phyloP scores from a whole-genome alignment of 2,113 vertebrate species.

The Alectura lathami region DNA sequence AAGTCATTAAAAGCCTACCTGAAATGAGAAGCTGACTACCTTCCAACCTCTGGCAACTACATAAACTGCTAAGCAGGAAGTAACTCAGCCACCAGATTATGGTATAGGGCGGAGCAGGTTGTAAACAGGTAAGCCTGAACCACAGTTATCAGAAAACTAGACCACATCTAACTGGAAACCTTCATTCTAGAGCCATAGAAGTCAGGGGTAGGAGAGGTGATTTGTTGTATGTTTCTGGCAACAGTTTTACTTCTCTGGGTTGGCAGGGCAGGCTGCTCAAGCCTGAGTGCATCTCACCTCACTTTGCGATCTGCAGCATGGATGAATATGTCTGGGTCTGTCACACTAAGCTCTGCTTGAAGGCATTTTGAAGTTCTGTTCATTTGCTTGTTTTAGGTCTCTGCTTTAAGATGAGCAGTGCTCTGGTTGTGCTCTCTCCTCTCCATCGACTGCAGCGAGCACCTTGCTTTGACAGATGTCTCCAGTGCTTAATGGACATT shows the following conservation, averaged over 20 bases:
- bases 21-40: not conserved
- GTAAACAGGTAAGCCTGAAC: not conserved
- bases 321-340: too few species aligned
- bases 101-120: not conserved
- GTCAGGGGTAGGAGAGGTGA: not conserved
- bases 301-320: not conserved
- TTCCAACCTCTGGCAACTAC: not conserved
- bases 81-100: not conserved
- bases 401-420: not conserved
- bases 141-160: not conserved
- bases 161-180: not conserved
- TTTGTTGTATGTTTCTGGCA: not conserved
- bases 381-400: not conserved
- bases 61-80: not conserved
- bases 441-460: not conserved
- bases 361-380: not conserved
- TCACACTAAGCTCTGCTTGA: not conserved
- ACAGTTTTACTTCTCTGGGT: not conserved
- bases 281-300: not conserved
- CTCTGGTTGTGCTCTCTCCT: not conserved
- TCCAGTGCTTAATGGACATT: not conserved
- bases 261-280: not conserved
- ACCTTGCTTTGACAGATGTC: rapidly evolving
- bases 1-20: not conserved
- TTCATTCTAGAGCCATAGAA: not conserved